phyloP scores from a whole-genome alignment of 2,113 vertebrate genomes.

The Cariama cristata region DNA sequence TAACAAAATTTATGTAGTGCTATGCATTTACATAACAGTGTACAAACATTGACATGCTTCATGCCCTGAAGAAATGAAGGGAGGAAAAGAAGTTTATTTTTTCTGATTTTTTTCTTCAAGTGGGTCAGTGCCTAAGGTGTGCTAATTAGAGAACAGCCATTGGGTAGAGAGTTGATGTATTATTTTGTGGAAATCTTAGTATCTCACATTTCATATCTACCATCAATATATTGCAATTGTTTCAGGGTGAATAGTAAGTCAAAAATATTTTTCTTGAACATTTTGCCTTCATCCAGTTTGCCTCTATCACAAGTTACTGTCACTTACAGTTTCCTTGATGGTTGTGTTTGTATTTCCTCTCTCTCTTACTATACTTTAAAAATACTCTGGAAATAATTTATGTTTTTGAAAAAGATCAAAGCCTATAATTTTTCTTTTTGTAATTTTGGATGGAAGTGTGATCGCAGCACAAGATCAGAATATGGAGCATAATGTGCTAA shows the following conservation, averaged over 20 bases:
- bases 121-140: slow-evolving; percentile 44
- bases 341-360: not conserved
- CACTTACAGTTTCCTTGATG: not conserved
- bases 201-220: slow-evolving; percentile 1
- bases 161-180: not conserved
- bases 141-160: slow-evolving; percentile 43
- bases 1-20: not conserved
- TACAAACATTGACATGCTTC: slow-evolving; percentile 15
- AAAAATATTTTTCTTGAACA: not conserved
- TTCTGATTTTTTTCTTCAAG: not conserved
- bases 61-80: slow-evolving; percentile 21
- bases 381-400: not conserved
- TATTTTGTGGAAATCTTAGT: not conserved
- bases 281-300: not conserved
- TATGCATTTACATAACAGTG: not conserved
- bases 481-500: not conserved
- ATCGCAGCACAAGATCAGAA: not conserved
- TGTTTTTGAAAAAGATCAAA: not conserved
- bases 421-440: not conserved
- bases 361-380: not conserved
- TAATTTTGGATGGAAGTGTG: not conserved
- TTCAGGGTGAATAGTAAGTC: slow-evolving; percentile 25
- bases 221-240: slow-evolving; percentile 4
- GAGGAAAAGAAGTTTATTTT: slow-evolving; percentile 6
- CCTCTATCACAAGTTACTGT: not conserved